These are phyloP conservation scores for Drosophila ezoana DNA, from an alignment of 2,888 invertebrate genomes.

Conservation along the genomic window DNA sequence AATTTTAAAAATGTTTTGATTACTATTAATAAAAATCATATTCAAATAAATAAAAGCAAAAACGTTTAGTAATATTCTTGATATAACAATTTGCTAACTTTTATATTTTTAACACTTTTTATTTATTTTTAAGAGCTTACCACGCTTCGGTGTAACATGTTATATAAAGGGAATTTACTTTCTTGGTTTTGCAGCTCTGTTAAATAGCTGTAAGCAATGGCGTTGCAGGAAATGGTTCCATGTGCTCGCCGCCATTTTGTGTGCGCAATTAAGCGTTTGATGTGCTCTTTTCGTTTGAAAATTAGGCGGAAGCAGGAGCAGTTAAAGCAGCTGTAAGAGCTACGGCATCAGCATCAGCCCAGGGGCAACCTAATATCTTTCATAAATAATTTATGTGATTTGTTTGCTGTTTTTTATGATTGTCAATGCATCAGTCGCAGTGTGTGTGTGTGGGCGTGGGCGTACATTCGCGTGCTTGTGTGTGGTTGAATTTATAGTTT, in stretches of 20 bases:
- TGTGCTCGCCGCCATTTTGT: slow-evolving; percentile 55
- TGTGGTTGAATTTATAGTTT: slow-evolving; percentile 46
- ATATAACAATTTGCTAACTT: background rate
- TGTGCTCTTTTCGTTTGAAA: slow-evolving; percentile 60
- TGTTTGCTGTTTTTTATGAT: slow-evolving; percentile 57
- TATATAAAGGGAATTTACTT: background rate
- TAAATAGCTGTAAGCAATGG: slow-evolving; percentile 44
- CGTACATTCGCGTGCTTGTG: background rate
- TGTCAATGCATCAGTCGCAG: slow-evolving; percentile 26
- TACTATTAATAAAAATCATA: too few relatives aligned
- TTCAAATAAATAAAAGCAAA: background rate
- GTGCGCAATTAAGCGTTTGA: slow-evolving; percentile 63
- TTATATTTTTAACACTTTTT: background rate
- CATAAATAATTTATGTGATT: slow-evolving; percentile 63
- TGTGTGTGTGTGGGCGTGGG: background rate
- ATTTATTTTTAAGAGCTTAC: slow-evolving; percentile 2
- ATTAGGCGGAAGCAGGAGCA: slow-evolving; percentile 21
- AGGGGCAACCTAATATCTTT: slow-evolving; percentile 42
- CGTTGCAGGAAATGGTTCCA: slow-evolving; percentile 43
- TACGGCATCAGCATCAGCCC: slow-evolving; percentile 10
- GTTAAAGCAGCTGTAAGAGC: background rate
- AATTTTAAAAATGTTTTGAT: background rate
- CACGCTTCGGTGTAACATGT: slow-evolving; percentile 27
- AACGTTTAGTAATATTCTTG: background rate
- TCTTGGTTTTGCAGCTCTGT: slow-evolving; percentile 3